Percentiles rank a stretch among this genome's conserved stretches.
Conservation (phyloP, 1,140 invertebrate genomes). For the Drosophila orena region DNA sequence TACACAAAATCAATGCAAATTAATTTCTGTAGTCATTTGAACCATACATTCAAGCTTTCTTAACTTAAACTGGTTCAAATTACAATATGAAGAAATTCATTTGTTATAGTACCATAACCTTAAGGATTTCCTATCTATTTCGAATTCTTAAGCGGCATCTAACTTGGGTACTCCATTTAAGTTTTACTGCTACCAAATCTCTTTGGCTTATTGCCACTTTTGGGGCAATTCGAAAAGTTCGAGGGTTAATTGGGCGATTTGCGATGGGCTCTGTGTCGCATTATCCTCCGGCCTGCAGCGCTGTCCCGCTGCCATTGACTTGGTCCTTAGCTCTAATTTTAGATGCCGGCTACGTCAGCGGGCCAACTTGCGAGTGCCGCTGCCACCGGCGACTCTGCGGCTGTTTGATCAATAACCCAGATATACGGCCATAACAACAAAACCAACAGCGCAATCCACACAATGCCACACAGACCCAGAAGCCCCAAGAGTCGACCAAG, state of each 20-base stretch:
- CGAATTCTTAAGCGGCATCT: too few relatives aligned
- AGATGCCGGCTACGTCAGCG: constrained; percentile 58
- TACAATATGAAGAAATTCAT: too few relatives aligned
- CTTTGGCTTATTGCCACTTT: not conserved
- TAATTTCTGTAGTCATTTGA: too few relatives aligned
- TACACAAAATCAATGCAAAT: too few relatives aligned
- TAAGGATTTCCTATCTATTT: too few relatives aligned
- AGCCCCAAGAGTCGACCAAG: constrained; percentile 13
- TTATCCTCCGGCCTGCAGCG: not conserved
- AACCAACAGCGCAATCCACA: constrained; percentile 15
- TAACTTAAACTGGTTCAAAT: too few relatives aligned
- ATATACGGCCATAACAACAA: constrained; percentile 27
- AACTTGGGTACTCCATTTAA: not conserved
- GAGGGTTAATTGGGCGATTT: constrained; percentile 14
- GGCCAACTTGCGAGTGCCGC: constrained; percentile 21
- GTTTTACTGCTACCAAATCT: too few relatives aligned
- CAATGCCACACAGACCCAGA: constrained; percentile 24
- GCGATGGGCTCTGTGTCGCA: constrained; percentile 2
- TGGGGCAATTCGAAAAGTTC: not conserved
- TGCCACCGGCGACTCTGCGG: constrained; percentile 7
- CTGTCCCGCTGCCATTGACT: constrained; percentile 6
- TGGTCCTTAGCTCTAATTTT: constrained; percentile 39
- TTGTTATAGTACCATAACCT: too few relatives aligned
- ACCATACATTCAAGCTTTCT: too few relatives aligned
- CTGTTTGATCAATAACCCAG: constrained; percentile 67